Conservation (phyloP, 2,888 invertebrate genomes). For the Caradrina clavipalpis region DNA sequence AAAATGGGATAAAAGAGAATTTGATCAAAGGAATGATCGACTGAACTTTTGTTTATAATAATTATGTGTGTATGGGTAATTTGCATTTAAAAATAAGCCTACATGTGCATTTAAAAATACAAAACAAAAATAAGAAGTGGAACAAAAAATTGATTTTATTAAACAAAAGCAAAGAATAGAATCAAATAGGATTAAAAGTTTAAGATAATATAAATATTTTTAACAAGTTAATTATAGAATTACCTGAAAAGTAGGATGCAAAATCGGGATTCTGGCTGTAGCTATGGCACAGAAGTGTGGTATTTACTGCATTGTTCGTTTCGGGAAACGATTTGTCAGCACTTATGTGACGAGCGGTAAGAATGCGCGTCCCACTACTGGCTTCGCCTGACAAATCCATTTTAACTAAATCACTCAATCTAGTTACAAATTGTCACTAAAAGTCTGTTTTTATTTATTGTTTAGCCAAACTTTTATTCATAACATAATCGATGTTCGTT, state of each 20-base stretch:
- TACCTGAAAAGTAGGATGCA: constrained; percentile 83
- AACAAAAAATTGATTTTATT: too few relatives aligned
- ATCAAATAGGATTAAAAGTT: neutral
- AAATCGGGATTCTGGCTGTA: constrained; percentile 84
- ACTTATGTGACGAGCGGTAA: constrained; percentile 81
- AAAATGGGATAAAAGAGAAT: too few relatives aligned
- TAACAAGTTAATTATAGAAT: constrained; percentile 31
- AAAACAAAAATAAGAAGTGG: too few relatives aligned
- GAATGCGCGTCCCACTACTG: constrained; percentile 70
- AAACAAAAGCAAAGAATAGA: neutral
- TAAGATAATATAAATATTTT: neutral
- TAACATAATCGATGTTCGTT: constrained; percentile 36
- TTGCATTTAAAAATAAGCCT: too few relatives aligned
- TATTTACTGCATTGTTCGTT: constrained; percentile 79
- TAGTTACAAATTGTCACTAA: constrained; percentile 34
- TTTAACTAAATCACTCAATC: constrained; percentile 53
- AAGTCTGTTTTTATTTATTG: constrained; percentile 27
- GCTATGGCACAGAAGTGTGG: constrained; percentile 82
- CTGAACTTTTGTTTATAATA: too few relatives aligned
- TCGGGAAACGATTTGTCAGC: constrained; percentile 74
- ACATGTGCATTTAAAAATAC: neutral
- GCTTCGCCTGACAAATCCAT: constrained; percentile 83
- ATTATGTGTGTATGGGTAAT: too few relatives aligned
- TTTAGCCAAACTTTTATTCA: constrained; percentile 48
- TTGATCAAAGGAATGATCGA: too few relatives aligned